Evolutionary conservation across 53 echinoderm and acorn worm genomes (phyloP).

Genomic region (Patiria pectinifera): DNA sequence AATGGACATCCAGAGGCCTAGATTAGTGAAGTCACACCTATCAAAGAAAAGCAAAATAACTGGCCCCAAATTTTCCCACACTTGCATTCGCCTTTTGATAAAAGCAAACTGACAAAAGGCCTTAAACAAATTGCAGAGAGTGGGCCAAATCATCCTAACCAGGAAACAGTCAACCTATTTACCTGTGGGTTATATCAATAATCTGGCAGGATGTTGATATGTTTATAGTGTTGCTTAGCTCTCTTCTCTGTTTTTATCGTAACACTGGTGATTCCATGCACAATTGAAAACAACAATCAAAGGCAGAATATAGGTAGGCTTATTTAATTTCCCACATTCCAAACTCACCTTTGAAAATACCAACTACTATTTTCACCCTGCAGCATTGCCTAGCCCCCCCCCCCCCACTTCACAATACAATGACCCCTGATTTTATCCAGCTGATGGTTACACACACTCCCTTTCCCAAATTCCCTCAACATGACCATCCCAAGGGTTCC

Average conservation of each 20-base stretch:
- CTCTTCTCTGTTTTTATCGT: background rate
- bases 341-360: too few relatives aligned
- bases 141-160: background rate
- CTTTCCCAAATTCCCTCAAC: too few relatives aligned
- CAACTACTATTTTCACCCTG: too few relatives aligned
- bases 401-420: too few relatives aligned
- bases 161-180: background rate
- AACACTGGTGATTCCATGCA: background rate
- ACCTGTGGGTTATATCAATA: constrained; percentile 19
- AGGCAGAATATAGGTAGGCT: too few relatives aligned
- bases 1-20: background rate
- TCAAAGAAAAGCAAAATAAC: background rate
- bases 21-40: background rate
- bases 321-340: background rate
- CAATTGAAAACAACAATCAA: background rate
- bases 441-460: too few relatives aligned
- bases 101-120: background rate
- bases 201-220: constrained; percentile 31
- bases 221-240: background rate
- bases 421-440: too few relatives aligned
- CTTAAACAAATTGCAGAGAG: background rate
- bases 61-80: background rate
- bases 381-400: too few relatives aligned
- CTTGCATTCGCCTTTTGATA: background rate
- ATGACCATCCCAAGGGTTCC: too few relatives aligned